These are phyloP conservation scores for Pachliopta kotzebuea DNA, from an alignment of 2,888 invertebrate genomes.

Conservation along the genomic window DNA sequence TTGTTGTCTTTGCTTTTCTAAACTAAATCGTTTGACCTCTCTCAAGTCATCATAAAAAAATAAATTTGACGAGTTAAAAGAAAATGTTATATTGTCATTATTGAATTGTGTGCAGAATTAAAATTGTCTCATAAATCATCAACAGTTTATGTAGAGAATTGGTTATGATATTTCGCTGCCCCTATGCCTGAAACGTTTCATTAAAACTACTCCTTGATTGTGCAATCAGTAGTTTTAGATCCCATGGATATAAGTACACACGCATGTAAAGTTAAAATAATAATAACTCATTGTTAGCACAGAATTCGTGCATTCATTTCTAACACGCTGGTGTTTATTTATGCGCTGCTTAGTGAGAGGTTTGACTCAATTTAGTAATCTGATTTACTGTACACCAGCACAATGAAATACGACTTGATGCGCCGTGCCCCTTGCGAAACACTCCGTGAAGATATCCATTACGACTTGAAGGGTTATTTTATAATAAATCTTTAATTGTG, in stretches of 20 bases:
- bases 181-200: too few relatives aligned
- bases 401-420: slow-evolving; percentile 44
- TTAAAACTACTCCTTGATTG: too few relatives aligned
- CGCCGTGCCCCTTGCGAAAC: slow-evolving; percentile 35
- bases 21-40: too few relatives aligned
- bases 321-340: slow-evolving; percentile 64
- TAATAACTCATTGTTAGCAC: slow-evolving; percentile 31
- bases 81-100: too few relatives aligned
- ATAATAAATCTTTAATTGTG: slow-evolving; percentile 31
- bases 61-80: too few relatives aligned
- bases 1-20: too few relatives aligned
- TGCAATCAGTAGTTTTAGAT: neutral
- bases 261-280: slow-evolving; percentile 9
- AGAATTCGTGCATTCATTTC: slow-evolving; percentile 65
- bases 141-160: too few relatives aligned
- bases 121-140: too few relatives aligned
- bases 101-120: too few relatives aligned
- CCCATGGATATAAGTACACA: neutral
- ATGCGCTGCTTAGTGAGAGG: slow-evolving; percentile 59
- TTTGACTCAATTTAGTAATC: slow-evolving; percentile 66
- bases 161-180: too few relatives aligned
- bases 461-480: slow-evolving; percentile 26
- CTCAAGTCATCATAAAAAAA: too few relatives aligned
- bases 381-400: slow-evolving; percentile 57
- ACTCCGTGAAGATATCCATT: slow-evolving; percentile 34